phyloP scores from a whole-genome alignment of 2,797 vertebrate genomes.

The Enoplosus armatus region DNA sequence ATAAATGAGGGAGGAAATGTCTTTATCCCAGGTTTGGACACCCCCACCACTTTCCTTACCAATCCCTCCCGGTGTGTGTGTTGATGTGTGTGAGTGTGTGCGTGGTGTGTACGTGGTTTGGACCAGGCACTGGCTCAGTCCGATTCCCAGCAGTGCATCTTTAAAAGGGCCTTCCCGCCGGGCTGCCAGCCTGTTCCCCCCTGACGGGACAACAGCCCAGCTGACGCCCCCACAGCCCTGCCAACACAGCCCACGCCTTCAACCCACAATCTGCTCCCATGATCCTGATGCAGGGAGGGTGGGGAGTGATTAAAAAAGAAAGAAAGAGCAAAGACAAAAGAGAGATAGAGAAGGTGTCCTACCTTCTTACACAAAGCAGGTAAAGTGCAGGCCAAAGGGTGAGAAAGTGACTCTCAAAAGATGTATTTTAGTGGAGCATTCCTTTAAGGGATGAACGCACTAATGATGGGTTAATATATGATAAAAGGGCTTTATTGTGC shows the following conservation, averaged over 20 bases:
- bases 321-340: conserved; percentile 64
- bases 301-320: conserved; percentile 50
- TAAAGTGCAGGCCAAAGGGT: background rate
- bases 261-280: conserved; percentile 92
- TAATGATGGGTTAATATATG: background rate
- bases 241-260: conserved; percentile 90
- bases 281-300: conserved; percentile 60
- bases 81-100: conserved; percentile 33
- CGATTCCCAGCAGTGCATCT: conserved; percentile 93
- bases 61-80: conserved; percentile 50
- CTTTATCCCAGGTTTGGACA: conserved; percentile 90
- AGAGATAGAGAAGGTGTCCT: conserved; percentile 22
- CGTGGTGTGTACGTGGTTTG: conserved; percentile 67
- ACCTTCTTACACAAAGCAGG: conserved; percentile 16
- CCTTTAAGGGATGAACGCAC: background rate
- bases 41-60: conserved; percentile 79
- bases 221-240: conserved; percentile 92
- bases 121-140: conserved; percentile 90
- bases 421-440: background rate
- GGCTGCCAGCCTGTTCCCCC: conserved; percentile 95
- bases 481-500: background rate
- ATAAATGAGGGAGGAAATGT: conserved; percentile 94
- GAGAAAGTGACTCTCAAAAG: background rate
- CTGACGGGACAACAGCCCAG: conserved; percentile 92
- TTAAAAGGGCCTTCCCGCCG: conserved; percentile 95